Evolutionary conservation across 30 jellyfish, hydroid and myxozoan genomes (phyloP).

Genomic region (Mastigias papua): DNA sequence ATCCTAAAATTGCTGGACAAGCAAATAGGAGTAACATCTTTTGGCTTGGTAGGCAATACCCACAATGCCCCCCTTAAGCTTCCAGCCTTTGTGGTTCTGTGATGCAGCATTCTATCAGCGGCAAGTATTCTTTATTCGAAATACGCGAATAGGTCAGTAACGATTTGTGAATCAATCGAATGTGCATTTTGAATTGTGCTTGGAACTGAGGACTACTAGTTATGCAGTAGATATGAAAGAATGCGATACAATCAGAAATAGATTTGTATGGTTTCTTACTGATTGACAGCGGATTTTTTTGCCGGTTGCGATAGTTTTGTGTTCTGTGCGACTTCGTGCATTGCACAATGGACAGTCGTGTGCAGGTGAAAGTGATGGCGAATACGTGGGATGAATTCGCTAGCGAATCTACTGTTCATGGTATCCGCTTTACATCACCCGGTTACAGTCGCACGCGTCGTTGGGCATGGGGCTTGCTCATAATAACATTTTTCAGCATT

Average conservation of each 20-base stretch:
- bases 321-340: no score
- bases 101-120: no score
- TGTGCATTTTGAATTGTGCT: background rate
- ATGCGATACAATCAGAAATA: background rate
- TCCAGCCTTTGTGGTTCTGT: no score
- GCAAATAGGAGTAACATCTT: no score
- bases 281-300: background rate
- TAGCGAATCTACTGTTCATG: slow-evolving; percentile 63
- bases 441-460: slow-evolving; percentile 71
- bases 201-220: background rate
- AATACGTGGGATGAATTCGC: slow-evolving; percentile 75
- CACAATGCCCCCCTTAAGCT: no score
- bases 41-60: no score
- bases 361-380: slow-evolving; percentile 21
- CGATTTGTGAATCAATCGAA: background rate
- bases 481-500: slow-evolving; percentile 33
- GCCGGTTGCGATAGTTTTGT: background rate
- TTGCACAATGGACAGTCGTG: background rate
- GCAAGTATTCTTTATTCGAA: no score
- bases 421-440: slow-evolving; percentile 65
- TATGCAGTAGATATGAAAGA: background rate
- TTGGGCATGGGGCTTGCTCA: slow-evolving; percentile 53
- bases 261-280: background rate
- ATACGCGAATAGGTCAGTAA: no score
- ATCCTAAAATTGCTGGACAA: no score